Evolutionary conservation across 2,888 invertebrate genomes (phyloP).

Genomic region (Isotomurus palustris): DNA sequence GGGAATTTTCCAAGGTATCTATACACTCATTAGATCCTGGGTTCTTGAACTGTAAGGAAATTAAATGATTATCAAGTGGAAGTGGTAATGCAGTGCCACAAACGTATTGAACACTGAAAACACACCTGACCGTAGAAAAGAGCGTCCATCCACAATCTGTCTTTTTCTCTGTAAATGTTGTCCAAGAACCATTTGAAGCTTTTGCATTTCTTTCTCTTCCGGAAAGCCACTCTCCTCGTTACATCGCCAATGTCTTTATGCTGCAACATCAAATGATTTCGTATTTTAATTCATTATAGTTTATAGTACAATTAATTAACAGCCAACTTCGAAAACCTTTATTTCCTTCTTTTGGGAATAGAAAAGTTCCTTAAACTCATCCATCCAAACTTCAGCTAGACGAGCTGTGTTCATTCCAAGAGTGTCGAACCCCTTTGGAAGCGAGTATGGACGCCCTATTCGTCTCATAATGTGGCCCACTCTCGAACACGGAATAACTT

Average conservation of each 20-base stretch:
- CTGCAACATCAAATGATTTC: not conserved
- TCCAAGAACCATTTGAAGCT: conserved; percentile 82
- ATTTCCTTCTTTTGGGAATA: conserved; percentile 83
- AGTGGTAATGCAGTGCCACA: no score
- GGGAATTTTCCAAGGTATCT: no score
- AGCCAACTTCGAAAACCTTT: conserved; percentile 60
- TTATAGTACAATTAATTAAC: no score
- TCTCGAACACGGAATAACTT: conserved; percentile 57
- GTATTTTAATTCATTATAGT: conserved; percentile 55
- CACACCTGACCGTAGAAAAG: no score
- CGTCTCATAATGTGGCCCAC: conserved; percentile 90
- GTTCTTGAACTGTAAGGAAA: no score
- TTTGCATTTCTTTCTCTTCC: conserved; percentile 79
- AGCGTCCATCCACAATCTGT: no score
- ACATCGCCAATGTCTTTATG: conserved; percentile 60
- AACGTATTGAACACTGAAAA: no score
- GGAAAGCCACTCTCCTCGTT: conserved; percentile 73
- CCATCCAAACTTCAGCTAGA: conserved; percentile 99
- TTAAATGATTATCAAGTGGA: no score
- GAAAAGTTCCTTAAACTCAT: conserved; percentile 94
- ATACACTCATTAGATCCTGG: no score
- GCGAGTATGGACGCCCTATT: conserved; percentile 96
- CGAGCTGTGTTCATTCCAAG: conserved; percentile 92
- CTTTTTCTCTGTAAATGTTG: conserved; percentile 69
- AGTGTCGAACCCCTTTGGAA: conserved; percentile 95